Conservation (phyloP, 2,797 vertebrate genomes). For the Staurois parvus region DNA sequence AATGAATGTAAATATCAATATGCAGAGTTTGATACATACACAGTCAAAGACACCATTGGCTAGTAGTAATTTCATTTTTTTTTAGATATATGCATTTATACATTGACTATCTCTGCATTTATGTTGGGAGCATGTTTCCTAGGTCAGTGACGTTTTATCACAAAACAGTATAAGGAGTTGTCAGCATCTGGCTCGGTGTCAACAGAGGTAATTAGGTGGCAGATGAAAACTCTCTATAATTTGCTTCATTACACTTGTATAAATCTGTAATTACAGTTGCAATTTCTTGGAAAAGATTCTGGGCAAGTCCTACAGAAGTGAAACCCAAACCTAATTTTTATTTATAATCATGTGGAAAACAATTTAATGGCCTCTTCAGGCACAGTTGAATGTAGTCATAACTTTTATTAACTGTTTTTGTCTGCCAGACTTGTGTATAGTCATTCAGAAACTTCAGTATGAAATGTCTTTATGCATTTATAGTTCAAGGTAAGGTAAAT, state of each 20-base stretch:
- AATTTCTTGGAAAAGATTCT: slow-evolving; percentile 32
- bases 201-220: background rate
- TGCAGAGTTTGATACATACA: background rate
- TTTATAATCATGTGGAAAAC: slow-evolving; percentile 55
- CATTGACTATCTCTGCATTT: background rate
- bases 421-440: slow-evolving; percentile 48
- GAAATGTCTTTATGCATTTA: slow-evolving; percentile 35
- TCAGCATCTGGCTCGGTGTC: background rate
- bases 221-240: slow-evolving; percentile 1
- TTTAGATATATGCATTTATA: background rate
- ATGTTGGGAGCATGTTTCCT: background rate
- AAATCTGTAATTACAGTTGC: slow-evolving; percentile 8
- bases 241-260: slow-evolving; percentile 11
- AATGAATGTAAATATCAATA: no score
- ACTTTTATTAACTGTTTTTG: slow-evolving; percentile 56
- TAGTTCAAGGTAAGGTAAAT: slow-evolving; percentile 53
- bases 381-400: slow-evolving; percentile 55
- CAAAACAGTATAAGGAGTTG: background rate
- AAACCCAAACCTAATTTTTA: slow-evolving; percentile 52
- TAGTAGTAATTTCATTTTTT: background rate
- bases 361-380: slow-evolving; percentile 44
- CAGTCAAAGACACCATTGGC: background rate
- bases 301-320: slow-evolving; percentile 39
- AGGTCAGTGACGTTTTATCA: background rate
- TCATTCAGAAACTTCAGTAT: slow-evolving; percentile 25